Base-by-base conservation (phyloP, 2,113 vertebrate species). In the Ancistrus triradiatus region DNA sequence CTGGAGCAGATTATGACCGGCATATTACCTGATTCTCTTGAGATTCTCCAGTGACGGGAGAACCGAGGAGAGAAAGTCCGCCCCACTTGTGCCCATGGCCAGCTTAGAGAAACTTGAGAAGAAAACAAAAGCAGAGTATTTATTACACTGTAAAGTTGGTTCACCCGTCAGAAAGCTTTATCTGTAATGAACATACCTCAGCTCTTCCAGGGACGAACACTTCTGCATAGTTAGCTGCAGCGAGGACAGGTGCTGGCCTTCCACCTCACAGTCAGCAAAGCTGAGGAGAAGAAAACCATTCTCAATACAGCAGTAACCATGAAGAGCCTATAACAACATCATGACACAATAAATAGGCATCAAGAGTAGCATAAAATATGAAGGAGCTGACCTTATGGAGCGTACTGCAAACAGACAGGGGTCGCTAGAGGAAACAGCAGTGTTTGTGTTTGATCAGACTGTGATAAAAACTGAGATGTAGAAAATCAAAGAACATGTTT, bases 131-230 rank as follows among this genome's bases (percentile, higher is more conserved):
- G 4, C 40, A 4, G 4, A 17, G 24, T 14, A 27, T 35, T 31
- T 28, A 49, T 50, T 48, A 19, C 7, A 58, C 9, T 50, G 18
- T 28, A 14, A 15, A 24, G 7, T 9, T 8, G 63, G 9, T 14
- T 18, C 24, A 57, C n/a, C 24, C 13, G n/a, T 51, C 17, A 21
- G 27, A 7, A 38, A 19, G 25, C 18, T 38, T 1, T 21, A 14
- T 51, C 28, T 25, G 1, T 24, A 13, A 55, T 4, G 3, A 19
- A 78, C 91, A 85, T 66, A 96, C 93, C 89, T 84, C 59, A 96
- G 35, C 51, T 84, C 82, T 73, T 56, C 77, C 35, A 96, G 83
- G 14, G 64, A 75, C 24, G 78, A 18, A 52, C 81, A 90, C 2
- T 76, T 81, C 6, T 77, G 77, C 46, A 62, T n/a, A 37, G 87